These are phyloP conservation scores for Zaprionus davidi DNA, from an alignment of 1,140 invertebrate genomes.

Conservation along the genomic window DNA sequence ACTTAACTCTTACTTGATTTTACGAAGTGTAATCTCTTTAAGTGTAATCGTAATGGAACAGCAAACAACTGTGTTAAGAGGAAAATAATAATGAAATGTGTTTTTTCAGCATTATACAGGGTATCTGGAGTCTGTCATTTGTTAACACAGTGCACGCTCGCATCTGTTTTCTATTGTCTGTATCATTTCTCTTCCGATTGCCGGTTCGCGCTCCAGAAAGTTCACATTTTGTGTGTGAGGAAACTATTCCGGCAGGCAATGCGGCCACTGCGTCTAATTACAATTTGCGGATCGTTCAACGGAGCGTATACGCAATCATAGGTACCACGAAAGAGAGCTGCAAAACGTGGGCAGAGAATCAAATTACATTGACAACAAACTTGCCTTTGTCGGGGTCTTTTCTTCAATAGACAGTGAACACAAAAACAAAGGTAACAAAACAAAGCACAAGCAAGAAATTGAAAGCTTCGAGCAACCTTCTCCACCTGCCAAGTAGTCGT, in stretches of 20 bases:
- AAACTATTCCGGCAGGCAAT: conserved; percentile 38
- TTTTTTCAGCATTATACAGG: not conserved
- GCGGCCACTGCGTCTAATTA: conserved; percentile 68
- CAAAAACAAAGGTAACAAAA: conserved; percentile 27
- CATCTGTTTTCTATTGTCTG: conserved; percentile 19
- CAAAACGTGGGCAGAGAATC: conserved; percentile 46
- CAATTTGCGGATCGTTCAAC: conserved; percentile 65
- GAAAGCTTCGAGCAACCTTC: not conserved
- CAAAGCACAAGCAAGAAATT: conserved; percentile 10
- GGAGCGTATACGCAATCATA: conserved; percentile 69
- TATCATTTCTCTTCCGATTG: conserved; percentile 18
- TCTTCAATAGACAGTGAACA: conserved; percentile 28
- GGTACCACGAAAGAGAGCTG: conserved; percentile 31
- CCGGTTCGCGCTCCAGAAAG: conserved; percentile 29
- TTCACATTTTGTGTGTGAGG: conserved; percentile 17
- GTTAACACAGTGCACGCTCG: not conserved
- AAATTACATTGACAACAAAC: conserved; percentile 71
- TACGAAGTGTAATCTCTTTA: too few relatives aligned
- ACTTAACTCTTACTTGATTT: too few relatives aligned
- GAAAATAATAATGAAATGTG: too few relatives aligned
- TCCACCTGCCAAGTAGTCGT: not conserved
- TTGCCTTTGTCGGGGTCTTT: conserved; percentile 16
- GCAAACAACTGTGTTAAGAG: too few relatives aligned
- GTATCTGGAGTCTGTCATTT: not conserved
- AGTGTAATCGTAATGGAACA: too few relatives aligned